Base-by-base conservation (phyloP, 2,113 vertebrate genomes). In the Tachuris rubrigastra region DNA sequence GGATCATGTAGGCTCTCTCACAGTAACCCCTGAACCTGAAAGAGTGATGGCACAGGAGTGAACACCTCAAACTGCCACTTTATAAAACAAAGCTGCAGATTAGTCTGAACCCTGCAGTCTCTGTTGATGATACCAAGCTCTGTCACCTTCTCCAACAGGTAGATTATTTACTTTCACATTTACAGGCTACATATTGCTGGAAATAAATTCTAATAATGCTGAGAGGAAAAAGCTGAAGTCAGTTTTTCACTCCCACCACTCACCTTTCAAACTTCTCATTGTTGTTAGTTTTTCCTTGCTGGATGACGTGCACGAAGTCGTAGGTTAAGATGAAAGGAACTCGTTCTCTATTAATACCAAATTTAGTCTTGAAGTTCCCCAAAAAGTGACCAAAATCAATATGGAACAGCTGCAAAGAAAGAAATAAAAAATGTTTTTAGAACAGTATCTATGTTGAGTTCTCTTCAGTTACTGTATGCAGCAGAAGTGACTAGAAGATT, bases 331-430 rank as follows among this genome's bases (percentile, higher is more conserved):
- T 99, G 93, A 99, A 99, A 14, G 99, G 99, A 87, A 99, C 99
- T 8, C 99, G 99, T 91, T 99, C 99, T 42, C 99, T 98, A 85
- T 99, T 99, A 97, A 99, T 99, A 76, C 99, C 99, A 60, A 99
- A 99, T 97, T 99, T 99, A 75, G 99, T 99, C 97, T 99, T 99
- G 97, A 99, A 99, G 97, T 99, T 99, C 35, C 99, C 99, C 97
- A 99, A 96, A 91, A 99, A 99, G 97, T 99, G 99, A 58, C 99
- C 99, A 62, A 99, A 99, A 91, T 99, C 99, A 53, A 99, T 99
- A 96, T 99, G 99, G 96, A 99, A 99, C 42, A 99, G 98, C 99
- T 99, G 93, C 31, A 96, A 85, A 73, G 5, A 46, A n/a, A 73
- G 74, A 33, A 95, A 84, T 83, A 67, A 42, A 83, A 83, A 49